Conservation (phyloP, 2,113 vertebrate species). For the Anhinga rufa region DNA sequence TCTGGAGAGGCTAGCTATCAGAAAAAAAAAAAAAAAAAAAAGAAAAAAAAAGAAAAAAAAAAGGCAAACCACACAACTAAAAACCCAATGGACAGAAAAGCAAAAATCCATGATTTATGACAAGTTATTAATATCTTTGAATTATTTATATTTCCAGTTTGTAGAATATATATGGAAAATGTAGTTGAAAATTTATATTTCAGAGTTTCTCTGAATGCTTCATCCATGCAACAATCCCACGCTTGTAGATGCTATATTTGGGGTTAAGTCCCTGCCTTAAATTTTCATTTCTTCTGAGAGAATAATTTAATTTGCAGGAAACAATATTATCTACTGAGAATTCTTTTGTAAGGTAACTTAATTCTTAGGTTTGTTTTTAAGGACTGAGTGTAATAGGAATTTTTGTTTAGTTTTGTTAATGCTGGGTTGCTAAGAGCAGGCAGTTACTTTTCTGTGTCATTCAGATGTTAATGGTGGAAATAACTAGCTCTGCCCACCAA, state of each 20-base stretch:
- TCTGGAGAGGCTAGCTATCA: background rate
- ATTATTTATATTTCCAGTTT: background rate
- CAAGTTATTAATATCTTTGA: background rate
- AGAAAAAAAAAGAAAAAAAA: rapidly evolving
- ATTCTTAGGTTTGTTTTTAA: background rate
- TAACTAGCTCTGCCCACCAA: background rate
- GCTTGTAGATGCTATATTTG: background rate
- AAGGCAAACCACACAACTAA: background rate
- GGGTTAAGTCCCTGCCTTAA: background rate
- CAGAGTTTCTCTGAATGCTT: background rate
- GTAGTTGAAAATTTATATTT: background rate
- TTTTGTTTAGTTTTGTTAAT: background rate
- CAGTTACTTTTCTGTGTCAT: background rate
- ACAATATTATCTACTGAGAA: background rate
- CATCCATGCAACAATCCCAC: background rate
- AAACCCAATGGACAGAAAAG: background rate
- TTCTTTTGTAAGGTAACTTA: background rate
- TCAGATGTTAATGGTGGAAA: background rate
- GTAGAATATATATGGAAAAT: background rate
- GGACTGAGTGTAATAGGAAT: rapidly evolving
- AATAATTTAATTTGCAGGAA: background rate
- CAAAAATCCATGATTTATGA: background rate
- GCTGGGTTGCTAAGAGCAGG: background rate
- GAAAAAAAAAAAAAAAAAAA: rapidly evolving
- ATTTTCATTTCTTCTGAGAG: background rate